Percentiles rank a stretch among this genome's conserved stretches.
phyloP scores from a whole-genome alignment of 2,888 invertebrate species.

The Helleia helle region DNA sequence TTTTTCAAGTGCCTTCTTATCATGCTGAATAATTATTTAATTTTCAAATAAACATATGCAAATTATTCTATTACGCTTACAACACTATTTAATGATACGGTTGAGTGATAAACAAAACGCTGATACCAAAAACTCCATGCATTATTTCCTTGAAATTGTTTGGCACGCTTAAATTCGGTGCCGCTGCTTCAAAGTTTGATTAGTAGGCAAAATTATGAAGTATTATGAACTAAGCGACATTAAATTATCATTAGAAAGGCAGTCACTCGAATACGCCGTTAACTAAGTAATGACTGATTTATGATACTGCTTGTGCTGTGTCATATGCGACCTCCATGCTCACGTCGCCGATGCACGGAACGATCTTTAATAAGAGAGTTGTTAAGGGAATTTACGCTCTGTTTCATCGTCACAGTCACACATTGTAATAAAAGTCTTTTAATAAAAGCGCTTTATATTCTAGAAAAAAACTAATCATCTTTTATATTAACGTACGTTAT shows the following conservation, averaged over 20 bases:
- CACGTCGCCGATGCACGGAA: conserved; percentile 16
- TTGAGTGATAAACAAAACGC: not conserved
- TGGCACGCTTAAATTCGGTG: conserved; percentile 3
- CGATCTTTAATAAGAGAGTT: conserved; percentile 12
- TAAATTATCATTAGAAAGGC: conserved; percentile 59
- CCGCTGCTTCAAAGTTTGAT: conserved; percentile 52
- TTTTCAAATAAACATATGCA: too few relatives aligned
- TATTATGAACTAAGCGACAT: conserved; percentile 55
- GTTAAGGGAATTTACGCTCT: conserved; percentile 13
- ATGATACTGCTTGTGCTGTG: conserved; percentile 48
- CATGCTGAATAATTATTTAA: too few relatives aligned
- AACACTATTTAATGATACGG: too few relatives aligned
- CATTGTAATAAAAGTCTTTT: not conserved
- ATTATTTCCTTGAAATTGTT: conserved; percentile 4
- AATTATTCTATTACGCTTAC: too few relatives aligned
- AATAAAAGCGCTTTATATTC: not conserved
- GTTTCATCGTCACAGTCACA: conserved; percentile 3
- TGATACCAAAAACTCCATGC: not conserved
- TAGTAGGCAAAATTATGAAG: conserved; percentile 52
- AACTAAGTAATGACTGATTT: conserved; percentile 60
- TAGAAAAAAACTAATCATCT: conserved; percentile 5
- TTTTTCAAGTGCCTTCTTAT: too few relatives aligned
- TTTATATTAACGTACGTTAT: too few relatives aligned
- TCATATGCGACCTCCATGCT: conserved; percentile 38
- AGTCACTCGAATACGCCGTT: conserved; percentile 46